Percentiles rank a stretch among this genome's conserved stretches.
phyloP scores from a whole-genome alignment of 2,113 vertebrate species.

The Acinonyx jubatus region DNA sequence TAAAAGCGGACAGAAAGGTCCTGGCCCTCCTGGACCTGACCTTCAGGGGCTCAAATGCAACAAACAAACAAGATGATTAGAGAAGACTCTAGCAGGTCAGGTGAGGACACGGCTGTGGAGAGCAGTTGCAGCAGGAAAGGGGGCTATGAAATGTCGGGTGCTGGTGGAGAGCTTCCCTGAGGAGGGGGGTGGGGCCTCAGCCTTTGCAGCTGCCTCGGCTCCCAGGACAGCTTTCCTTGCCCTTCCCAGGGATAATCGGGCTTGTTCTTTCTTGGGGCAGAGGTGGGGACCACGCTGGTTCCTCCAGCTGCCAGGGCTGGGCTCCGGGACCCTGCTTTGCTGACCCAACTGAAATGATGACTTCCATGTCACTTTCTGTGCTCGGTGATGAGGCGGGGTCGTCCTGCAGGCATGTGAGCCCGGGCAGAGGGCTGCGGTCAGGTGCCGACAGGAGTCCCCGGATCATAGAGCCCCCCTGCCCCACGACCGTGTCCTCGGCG shows the following conservation, averaged over 20 bases:
- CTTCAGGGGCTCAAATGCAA: background rate
- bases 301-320: background rate
- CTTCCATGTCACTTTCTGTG: background rate
- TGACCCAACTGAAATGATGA: no score
- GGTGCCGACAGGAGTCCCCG: fast-evolving
- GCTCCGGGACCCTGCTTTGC: background rate
- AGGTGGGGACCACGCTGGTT: no score
- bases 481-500: fast-evolving
- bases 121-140: background rate
- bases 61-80: background rate
- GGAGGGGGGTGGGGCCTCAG: background rate
- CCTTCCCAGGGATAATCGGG: background rate
- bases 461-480: background rate
- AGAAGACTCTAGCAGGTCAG: fast-evolving
- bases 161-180: background rate
- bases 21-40: background rate
- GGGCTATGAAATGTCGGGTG: background rate
- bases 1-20: background rate
- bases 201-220: background rate
- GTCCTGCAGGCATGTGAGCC: background rate
- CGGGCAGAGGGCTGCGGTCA: background rate
- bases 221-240: background rate
- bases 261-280: background rate
- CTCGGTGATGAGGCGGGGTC: background rate
- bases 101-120: fast-evolving